Percentiles rank a stretch among this genome's conserved stretches.
Evolutionary conservation across 2,888 invertebrate species (phyloP).

Genomic region (Dyspetes luteomarginatus): DNA sequence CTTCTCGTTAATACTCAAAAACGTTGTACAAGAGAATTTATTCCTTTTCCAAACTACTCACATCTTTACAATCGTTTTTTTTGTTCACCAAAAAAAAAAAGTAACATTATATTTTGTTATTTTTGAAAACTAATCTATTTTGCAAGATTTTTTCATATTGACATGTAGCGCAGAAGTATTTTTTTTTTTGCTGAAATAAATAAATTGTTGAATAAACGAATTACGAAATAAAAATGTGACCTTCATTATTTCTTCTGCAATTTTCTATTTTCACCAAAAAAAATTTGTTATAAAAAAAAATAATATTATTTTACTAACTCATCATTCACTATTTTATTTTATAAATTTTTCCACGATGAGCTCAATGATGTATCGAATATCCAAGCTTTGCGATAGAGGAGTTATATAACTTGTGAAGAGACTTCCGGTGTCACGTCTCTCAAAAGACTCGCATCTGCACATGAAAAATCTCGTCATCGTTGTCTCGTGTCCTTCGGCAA

Average conservation of each 20-base stretch:
- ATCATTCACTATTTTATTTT: not conserved
- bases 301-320: not conserved
- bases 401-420: not conserved
- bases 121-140: not conserved
- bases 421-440: slow-evolving; percentile 33
- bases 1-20: slow-evolving; percentile 40
- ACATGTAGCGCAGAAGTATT: not conserved
- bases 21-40: slow-evolving; percentile 18
- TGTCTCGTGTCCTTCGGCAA: slow-evolving; percentile 50
- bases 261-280: too few relatives aligned
- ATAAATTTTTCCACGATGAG: not conserved
- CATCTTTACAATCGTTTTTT: too few relatives aligned
- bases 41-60: not conserved
- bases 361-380: slow-evolving; percentile 38
- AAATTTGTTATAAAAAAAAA: not conserved
- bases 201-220: not conserved
- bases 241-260: too few relatives aligned
- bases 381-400: not conserved
- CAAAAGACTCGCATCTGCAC: slow-evolving; percentile 20
- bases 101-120: not conserved
- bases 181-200: slow-evolving; percentile 13
- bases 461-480: not conserved
- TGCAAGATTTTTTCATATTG: too few relatives aligned
- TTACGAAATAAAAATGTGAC: too few relatives aligned
- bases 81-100: not conserved